Evolutionary conservation across 2,888 invertebrate genomes (phyloP), one percentile per base, ranked within the genome.

Genomic region (Congeria kusceri): DNA sequence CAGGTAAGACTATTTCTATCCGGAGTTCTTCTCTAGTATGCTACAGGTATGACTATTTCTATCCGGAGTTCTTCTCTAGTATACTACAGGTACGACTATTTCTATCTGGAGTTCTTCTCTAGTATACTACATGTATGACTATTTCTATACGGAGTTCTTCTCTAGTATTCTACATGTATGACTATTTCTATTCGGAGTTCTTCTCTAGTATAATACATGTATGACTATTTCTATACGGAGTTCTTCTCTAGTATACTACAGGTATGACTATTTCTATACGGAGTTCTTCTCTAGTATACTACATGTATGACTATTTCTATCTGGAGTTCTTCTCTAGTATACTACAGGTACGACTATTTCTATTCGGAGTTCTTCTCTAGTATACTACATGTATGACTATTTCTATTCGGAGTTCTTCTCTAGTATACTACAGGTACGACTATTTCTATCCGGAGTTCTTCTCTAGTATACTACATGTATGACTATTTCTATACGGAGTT

Each of bases 391-490:
- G 97, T 97, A 94, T 91, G 87, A 13, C 39, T 13, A 39, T 1
- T 11, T 39, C 13, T 11, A 13, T 3, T 25, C n/a, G 20, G 18
- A 20, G 13, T 28, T 20, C 5, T 1, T 5, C 25, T n/a, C n/a
- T n/a, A n/a, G n/a, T n/a, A n/a, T n/a, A n/a, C n/a, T n/a, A n/a
- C n/a, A n/a, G n/a, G n/a, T n/a, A n/a, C n/a, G n/a, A n/a, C n/a
- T n/a, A 96, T 93, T 95, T 96, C 86, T 97, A 97, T 94, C 96
- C 96, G 23, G 96, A 97, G 90, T 97, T 97, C 94, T 96, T 97
- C 91, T 95, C 95, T 56, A 96, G 96, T 92, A 96, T 97, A 90
- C 94, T 97, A 83, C 96, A 96, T 95, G 97, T 97, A 94, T 91
- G 87, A 13, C 39, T 13, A 39, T 1, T 11, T 39, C 13, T 11